Evolutionary conservation across 2,797 vertebrate genomes (phyloP), one percentile per base, ranked within the genome.

Genomic region (Muscicapa striata): DNA sequence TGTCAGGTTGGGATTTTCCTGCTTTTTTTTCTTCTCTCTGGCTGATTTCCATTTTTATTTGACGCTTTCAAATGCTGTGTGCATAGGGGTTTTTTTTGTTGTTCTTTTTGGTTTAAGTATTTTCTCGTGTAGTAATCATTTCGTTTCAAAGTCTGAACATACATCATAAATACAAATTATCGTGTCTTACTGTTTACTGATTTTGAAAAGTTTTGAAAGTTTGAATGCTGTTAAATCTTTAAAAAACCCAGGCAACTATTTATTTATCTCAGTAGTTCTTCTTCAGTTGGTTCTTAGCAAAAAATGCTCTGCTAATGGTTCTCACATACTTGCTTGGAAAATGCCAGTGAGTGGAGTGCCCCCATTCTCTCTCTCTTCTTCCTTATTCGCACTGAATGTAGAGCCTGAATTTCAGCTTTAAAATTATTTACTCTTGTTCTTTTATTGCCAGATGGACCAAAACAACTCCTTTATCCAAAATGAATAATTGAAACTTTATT

Each of bases 1-100:
- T 95, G 59, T 82, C 70, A 81, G 40, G 57, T 59, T 90, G 85
- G 74, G 80, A 61, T 82, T 93, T 87, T 89, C 89, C 80, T 85
- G 79, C n/a, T 22, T 82, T 61, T 61, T 90, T 81, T 86, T 5
- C 11, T 90, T 79, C 29, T 85, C 4, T 72, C n/a, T 57, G 59
- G 22, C 55, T 83, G 74, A 23, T 87, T 95, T 84, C 80, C 80
- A 34, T 88, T 90, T 93, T 78, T 78, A 30, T 78, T 88, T 81
- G 59, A 48, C 21, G 26, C 20, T 88, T 93, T 90, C 77, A 78
- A 36, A 69, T 81, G 74, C 59, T 46, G 6, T 30, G 27, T 75
- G 49, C 6, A 7, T 32, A 32, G 66, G 29, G 11, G 0, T 3
- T 3, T 40, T 49, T 80, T 63, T 21, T 22, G 19, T 82, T 89